A percentile compares a stretch with the other conserved stretches of the same genome.
phyloP scores from a whole-genome alignment of 1,140 invertebrate species.

The Tenebrio molitor region DNA sequence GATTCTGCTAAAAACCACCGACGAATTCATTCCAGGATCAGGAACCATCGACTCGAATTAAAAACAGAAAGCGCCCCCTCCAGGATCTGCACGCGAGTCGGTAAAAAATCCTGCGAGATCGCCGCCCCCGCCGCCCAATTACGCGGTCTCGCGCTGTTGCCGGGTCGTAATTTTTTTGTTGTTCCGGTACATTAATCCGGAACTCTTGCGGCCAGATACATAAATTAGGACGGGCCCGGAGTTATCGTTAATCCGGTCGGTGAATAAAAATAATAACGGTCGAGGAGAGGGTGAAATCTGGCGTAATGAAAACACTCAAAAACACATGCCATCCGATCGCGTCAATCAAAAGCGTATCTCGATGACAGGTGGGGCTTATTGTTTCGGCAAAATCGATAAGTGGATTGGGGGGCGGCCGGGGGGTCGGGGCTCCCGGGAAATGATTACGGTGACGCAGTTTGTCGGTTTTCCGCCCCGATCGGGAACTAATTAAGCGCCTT shows the following conservation, averaged over 20 bases:
- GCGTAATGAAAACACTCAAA: constrained; percentile 17
- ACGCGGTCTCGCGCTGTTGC: neutral
- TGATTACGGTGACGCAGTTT: neutral
- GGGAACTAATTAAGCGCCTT: constrained; percentile 3
- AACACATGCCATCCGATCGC: constrained; percentile 13
- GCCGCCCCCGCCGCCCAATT: neutral
- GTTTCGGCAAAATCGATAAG: constrained; percentile 18
- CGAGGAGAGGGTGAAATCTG: neutral
- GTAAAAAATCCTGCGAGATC: neutral
- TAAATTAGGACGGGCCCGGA: neutral
- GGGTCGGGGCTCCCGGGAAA: neutral
- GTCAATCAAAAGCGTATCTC: neutral
- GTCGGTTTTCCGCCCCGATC: neutral
- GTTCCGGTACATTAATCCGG: neutral
- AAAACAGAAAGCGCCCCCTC: too few species aligned
- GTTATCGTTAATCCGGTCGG: neutral
- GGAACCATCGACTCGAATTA: too few species aligned
- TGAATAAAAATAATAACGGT: neutral
- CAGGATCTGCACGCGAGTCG: too few species aligned
- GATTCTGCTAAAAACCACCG: too few species aligned
- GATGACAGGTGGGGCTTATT: constrained; percentile 42
- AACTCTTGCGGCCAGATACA: too few species aligned
- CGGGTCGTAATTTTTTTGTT: neutral
- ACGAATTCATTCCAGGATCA: too few species aligned
- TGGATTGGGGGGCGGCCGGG: neutral